Percentiles rank a stretch among this genome's conserved stretches.
These are phyloP conservation scores for Sternarchorhynchus goeldii DNA, from an alignment of 2,797 vertebrate species.

Conservation along the genomic window DNA sequence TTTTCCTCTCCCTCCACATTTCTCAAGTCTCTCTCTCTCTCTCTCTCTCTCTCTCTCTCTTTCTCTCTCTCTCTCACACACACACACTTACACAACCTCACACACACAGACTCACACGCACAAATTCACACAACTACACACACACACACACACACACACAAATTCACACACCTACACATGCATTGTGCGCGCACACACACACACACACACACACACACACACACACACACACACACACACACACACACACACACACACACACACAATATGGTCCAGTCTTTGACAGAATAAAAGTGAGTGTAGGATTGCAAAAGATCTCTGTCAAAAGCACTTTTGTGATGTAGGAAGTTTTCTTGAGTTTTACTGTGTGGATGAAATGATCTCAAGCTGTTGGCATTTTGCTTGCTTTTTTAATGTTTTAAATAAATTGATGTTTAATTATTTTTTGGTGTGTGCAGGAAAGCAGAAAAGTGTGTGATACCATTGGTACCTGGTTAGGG, in stretches of 20 bases:
- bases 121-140: neutral
- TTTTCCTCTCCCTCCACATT: neutral
- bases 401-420: no score
- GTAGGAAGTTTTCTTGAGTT: constrained; percentile 16
- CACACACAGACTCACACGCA: neutral
- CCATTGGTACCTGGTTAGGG: no score
- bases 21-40: neutral
- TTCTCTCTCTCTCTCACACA: neutral
- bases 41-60: neutral
- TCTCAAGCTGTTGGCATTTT: neutral
- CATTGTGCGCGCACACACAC: no score
- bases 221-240: constrained; percentile 8
- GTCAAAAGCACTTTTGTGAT: constrained; percentile 51
- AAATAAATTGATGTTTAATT: no score
- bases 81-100: constrained; percentile 25
- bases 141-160: constrained; percentile 35
- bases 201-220: neutral
- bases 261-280: constrained; percentile 36
- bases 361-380: constrained; percentile 16
- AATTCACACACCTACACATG: neutral
- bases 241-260: constrained; percentile 20
- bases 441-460: no score
- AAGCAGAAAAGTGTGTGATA: no score
- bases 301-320: constrained; percentile 45
- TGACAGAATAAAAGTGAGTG: constrained; percentile 35